Percentiles rank a stretch among this genome's conserved stretches.
Conservation (phyloP, 2,888 invertebrate species). For the Ochlodes sylvanus region DNA sequence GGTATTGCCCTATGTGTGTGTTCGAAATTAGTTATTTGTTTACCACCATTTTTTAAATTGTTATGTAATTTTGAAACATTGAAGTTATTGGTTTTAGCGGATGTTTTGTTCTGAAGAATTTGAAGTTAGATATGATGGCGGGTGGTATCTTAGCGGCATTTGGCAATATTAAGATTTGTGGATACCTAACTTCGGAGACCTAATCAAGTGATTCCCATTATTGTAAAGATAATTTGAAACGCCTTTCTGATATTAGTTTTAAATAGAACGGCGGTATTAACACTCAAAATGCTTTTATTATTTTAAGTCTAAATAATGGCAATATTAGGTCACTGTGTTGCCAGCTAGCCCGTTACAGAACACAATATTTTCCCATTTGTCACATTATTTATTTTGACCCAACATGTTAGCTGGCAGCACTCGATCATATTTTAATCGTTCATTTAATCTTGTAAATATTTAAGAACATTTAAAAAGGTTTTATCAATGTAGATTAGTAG, state of each 20-base stretch:
- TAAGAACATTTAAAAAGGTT: constrained; percentile 60
- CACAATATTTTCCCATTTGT: constrained; percentile 21
- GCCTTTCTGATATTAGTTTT: constrained; percentile 64
- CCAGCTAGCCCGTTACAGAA: constrained; percentile 35
- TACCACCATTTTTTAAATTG: not conserved
- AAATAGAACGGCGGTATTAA: constrained; percentile 51
- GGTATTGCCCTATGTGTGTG: not conserved
- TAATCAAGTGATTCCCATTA: constrained; percentile 11
- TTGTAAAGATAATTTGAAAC: constrained; percentile 23
- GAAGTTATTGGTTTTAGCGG: not conserved
- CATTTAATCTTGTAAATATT: constrained; percentile 70
- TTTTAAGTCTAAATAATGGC: constrained; percentile 48
- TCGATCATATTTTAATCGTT: constrained; percentile 45
- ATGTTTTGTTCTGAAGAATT: not conserved
- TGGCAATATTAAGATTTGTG: not conserved
- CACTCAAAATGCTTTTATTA: constrained; percentile 48
- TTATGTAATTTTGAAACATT: no score
- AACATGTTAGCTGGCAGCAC: constrained; percentile 44
- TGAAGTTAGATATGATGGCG: not conserved
- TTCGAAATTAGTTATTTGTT: not conserved
- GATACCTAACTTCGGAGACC: not conserved
- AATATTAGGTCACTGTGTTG: constrained; percentile 42
- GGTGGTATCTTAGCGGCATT: not conserved
- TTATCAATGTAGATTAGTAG: constrained; percentile 63
- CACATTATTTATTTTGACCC: constrained; percentile 27